These are phyloP conservation scores for Agonopterix arenella DNA, from an alignment of 2,888 invertebrate genomes.

Conservation along the genomic window DNA sequence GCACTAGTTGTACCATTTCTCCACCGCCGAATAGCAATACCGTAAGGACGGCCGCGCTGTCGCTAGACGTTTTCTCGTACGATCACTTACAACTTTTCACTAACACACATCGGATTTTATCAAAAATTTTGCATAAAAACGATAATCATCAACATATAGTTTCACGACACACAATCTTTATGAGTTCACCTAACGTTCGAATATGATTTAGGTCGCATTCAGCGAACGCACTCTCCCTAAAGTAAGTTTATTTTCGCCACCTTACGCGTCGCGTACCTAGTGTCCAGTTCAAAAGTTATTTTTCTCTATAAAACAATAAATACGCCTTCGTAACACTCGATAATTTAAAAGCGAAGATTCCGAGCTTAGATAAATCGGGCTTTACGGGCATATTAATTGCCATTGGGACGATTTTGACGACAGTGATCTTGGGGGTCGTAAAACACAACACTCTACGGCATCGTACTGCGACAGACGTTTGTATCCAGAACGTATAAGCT, in stretches of 20 bases:
- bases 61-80: background rate
- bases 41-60: background rate
- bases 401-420: background rate
- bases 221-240: background rate
- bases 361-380: background rate
- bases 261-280: background rate
- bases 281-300: slow-evolving; percentile 3
- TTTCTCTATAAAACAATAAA: slow-evolving; percentile 2
- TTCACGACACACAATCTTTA: background rate
- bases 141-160: background rate
- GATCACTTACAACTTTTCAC: background rate
- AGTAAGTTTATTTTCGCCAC: background rate
- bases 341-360: background rate
- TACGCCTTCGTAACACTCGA: background rate
- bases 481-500: background rate
- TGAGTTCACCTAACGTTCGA: background rate
- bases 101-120: background rate
- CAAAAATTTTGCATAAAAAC: background rate
- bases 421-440: background rate
- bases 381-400: background rate
- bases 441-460: background rate
- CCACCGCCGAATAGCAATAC: background rate
- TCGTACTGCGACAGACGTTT: background rate
- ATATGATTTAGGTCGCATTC: background rate
- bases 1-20: background rate